Base-by-base conservation (phyloP, 2,113 vertebrate species). In the Zosterops lateralis region DNA sequence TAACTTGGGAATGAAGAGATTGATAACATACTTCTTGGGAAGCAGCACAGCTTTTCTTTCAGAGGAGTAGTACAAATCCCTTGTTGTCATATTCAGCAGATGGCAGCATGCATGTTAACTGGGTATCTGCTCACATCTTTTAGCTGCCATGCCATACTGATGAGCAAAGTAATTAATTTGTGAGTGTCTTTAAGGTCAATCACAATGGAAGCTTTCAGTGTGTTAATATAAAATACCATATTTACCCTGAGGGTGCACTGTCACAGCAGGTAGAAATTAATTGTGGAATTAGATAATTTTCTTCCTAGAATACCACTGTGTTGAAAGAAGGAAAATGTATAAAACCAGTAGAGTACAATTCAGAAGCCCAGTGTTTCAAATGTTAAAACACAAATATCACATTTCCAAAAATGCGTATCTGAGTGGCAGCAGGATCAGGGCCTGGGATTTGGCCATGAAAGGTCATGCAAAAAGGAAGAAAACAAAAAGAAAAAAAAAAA, bases 101-200 rank as follows among this genome's bases (percentile, higher is more conserved):
- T 95, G 95, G 84, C 90, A 91, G 78, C 87, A 62, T 57, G 71
- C 29, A 31, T 92, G 84, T 79, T 91, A 89, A 60, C 70, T 82
- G 81, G 40, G 15, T 91, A 48, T 84, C 57, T 74, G 72, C 74
- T 93, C 61, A 45, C 32, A 42, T 81, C 61, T 87, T 87, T 72
- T 65, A 85, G 62, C 53, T 94, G 70, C 90, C 25, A 11, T 79
- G 50, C 74, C 66, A 76, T 95, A 60, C 82, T 96, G 81, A 79
- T 40, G 85, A 82, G 56, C 58, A 76, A 64, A 89, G 71, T 94
- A 95, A 94, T 94, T 96, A 91, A 89, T 89, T 91, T 60, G 57
- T 91, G 74, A 56, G 57, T 94, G 62, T 87, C 78, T 92, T 94
- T 82, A 89, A 95, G 92, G 95, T 94, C 90, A 94, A 38, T 91